Evolutionary conservation across 2,888 invertebrate species (phyloP).

Genomic region (Cordilura impudica): DNA sequence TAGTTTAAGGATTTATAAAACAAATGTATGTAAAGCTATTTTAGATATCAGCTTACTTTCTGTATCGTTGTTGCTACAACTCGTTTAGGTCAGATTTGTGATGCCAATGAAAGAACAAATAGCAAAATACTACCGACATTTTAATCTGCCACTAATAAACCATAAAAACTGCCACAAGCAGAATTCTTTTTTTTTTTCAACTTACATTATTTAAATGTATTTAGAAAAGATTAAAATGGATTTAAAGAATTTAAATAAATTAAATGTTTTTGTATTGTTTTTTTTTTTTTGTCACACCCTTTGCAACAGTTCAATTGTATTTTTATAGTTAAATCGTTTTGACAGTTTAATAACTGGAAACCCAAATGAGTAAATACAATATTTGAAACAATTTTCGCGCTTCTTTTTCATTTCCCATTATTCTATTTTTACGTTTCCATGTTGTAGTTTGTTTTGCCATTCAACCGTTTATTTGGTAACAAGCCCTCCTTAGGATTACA

Average conservation of each 20-base stretch:
- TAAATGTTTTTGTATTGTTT: too few relatives aligned
- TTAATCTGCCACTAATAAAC: background rate
- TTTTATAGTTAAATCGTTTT: background rate
- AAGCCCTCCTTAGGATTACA: background rate
- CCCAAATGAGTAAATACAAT: too few relatives aligned
- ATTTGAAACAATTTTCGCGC: too few relatives aligned
- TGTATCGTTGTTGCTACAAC: background rate
- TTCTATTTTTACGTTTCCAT: background rate
- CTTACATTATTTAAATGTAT: too few relatives aligned
- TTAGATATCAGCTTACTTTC: background rate
- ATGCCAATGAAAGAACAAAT: background rate
- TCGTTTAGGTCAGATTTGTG: background rate
- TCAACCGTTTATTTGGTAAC: background rate
- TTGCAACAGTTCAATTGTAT: background rate
- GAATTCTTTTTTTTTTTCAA: background rate
- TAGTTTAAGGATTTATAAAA: background rate
- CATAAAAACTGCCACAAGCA: background rate
- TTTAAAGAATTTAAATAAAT: too few relatives aligned
- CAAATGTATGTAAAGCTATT: constrained; percentile 4
- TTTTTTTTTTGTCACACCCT: too few relatives aligned
- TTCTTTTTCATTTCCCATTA: background rate
- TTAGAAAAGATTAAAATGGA: too few relatives aligned
- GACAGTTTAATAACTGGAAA: background rate
- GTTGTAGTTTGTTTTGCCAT: background rate
- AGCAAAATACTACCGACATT: too few relatives aligned